Base-by-base conservation (phyloP, 1,140 invertebrate genomes). In the Eupristina koningsbergeri region DNA sequence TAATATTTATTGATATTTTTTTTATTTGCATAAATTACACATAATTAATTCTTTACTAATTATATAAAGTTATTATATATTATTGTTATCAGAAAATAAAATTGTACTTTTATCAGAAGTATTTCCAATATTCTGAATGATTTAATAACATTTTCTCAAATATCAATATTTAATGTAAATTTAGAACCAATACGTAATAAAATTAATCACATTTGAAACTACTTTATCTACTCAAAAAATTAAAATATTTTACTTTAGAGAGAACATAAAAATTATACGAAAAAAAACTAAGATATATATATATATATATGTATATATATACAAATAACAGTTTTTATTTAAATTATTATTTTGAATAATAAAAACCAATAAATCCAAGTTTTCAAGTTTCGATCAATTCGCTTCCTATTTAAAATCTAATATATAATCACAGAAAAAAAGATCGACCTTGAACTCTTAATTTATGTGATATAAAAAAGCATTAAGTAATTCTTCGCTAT, bases 401-500 rank as follows among this genome's bases (percentile, higher is more conserved):
- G 74, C 50, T 81, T 81, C 80, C 69, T 61, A 45, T 69, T 71
- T 81, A 29, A 31, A 74, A 36, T 15, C 45, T 15, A 41, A 53
- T 81, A 74, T n/a, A 22, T 74, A 45, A 74, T 74, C 50, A 22
- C 36, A 82, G 64, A 84, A 39, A 45, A 58, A 2, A 82, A 82
- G 26, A 64, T n/a, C 31, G 39, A 53, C 58, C 71, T 82, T 82
- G 73, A 74, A 82, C 80, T 76, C 41, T 34, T 82, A 67, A 41
- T 82, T 76, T 36, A 15, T 34, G 34, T 29, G 41, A 82, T 75
- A 76, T 82, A 76, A 39, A 64, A 41, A 50, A 17, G 36, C 41
- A 22, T 19, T 53, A 76, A 53, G 58, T 67, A 31, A 76, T 31
- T 50, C 13, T 58, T 82, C 17, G 34, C 45, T 82, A 82, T 47